Evolutionary conservation across 2,797 vertebrate species (phyloP), one percentile per base, ranked within the genome.

Genomic region (Oreochromis mossambicus): DNA sequence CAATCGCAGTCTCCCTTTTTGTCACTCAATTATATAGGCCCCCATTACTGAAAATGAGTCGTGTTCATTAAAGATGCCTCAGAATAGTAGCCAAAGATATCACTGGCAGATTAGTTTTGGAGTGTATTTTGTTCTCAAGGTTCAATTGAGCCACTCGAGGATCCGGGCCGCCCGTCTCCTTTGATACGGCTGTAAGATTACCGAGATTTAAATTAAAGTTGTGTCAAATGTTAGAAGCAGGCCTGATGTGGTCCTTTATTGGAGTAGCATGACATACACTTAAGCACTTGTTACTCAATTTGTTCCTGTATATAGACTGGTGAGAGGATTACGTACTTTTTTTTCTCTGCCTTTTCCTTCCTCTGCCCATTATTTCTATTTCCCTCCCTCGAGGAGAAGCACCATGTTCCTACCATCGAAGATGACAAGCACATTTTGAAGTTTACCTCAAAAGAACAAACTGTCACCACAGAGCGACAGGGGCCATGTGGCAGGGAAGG

Each of bases 371-470:
- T 52, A 43, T 41, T 41, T 24, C 15, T 76, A 6, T 46, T 73
- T 83, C 79, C 70, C 17, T 54, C 14, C 2, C 32, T 75, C 29
- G 70, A 80, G 76, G 78, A 87, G 70, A 85, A 79, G 79, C 78
- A 88, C 92, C 81, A 77, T 80, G 85, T 89, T n/a, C n/a, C n/a
- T 29, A 54, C 85, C 82, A 87, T 70, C 77, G 24, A 79, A 66
- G 84, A 88, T 90, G 90, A 92, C 88, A 87, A 84, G 83, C 86
- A 85, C 83, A 83, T 93, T 91, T 86, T 95, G 92, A 95, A 95
- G 90, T 93, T 90, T 93, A 94, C 83, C 86, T 88, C 87, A 92
- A 94, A 95, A 84, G 91, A 93, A 82, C 84, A 92, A 93, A 90
- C 87, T 87, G 90, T 89, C 91, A 90, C 83, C 36, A 36, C 43